A percentile compares a stretch with the other conserved stretches of the same genome.
phyloP scores from a whole-genome alignment of 2,797 vertebrate species.

The Falco columbarius region DNA sequence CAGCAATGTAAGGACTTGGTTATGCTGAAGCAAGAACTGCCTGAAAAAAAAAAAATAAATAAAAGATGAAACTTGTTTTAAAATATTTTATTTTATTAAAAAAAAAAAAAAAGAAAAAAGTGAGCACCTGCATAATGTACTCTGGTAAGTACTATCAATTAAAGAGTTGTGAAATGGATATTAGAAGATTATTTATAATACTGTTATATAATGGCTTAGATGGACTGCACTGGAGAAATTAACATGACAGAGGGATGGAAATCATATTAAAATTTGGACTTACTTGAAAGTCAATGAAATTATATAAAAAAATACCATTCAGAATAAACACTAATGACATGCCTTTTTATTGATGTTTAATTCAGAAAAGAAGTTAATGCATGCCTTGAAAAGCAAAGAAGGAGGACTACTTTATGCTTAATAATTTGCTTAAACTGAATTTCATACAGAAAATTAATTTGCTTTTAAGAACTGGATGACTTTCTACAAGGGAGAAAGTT shows the following conservation, averaged over 20 bases:
- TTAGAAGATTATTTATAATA: conserved; percentile 58
- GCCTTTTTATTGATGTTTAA: conserved; percentile 83
- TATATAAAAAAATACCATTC: conserved; percentile 71
- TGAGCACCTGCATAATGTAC: conserved; percentile 47
- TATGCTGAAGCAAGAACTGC: not conserved
- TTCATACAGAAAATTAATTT: conserved; percentile 78
- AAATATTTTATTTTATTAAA: conserved; percentile 53
- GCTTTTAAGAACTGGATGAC: conserved; percentile 56
- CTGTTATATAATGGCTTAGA: conserved; percentile 37
- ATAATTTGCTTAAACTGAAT: conserved; percentile 80
- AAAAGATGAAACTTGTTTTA: conserved; percentile 13
- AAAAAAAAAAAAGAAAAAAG: not conserved
- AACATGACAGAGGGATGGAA: conserved; percentile 70
- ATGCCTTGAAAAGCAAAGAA: conserved; percentile 60
- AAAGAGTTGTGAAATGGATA: conserved; percentile 36
- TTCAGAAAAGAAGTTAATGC: conserved; percentile 75
- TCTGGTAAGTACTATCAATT: conserved; percentile 57
- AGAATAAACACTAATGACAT: conserved; percentile 77
- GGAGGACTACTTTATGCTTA: conserved; percentile 65
- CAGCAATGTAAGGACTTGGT: not conserved
- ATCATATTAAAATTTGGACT: conserved; percentile 68
- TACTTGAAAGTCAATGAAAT: conserved; percentile 72
- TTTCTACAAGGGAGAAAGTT: conserved; percentile 24
- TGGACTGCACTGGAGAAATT: conserved; percentile 21
- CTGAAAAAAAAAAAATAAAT: not conserved